Base-by-base conservation (phyloP, 2,797 vertebrate genomes). In the Pachyuromys duprasi region DNA sequence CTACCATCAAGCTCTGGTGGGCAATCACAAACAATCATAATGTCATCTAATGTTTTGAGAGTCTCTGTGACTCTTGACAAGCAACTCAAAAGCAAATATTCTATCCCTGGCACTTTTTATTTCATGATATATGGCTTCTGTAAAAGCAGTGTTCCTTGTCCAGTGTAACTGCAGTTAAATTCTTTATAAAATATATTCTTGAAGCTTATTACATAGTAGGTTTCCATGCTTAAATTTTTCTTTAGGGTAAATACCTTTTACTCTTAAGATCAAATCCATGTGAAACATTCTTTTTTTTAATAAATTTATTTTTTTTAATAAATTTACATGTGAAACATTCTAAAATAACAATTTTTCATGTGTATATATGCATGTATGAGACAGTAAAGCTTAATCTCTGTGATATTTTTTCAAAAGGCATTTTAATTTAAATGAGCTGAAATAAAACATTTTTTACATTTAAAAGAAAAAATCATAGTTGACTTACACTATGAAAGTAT, bases 401-500 rank as follows among this genome's bases (percentile, higher is more conserved):
- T 57, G 13, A 13, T 9, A 20, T 87, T 74, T 76, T 3, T 28
- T 57, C 8, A 42, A 84, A 84, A 89, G 31, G 18, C 1, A 75
- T 9, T 63, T 88, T 69, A 90, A 55, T 1, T 79, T 78, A 65
- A 91, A 89, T 17, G 53, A 75, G 80, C 20, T 92, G 13, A 93
- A 88, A 33, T 49, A 84, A 93, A 89, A 33, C 2, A 33, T 86
- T 69, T 69, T 49, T 81, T 74, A 39, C n/a, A n/a, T 62, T 83
- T 49, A 49, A 33, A 39, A 70, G 7, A 84, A 96, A 83, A 75
- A 84, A 63, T 31, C 13, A 65, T 14, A 39, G 39, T 74, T 91
- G n/a, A 83, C 75, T 72, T 82, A 91, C 93, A 82, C 60, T 95
- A 24, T 79, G 63, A 91, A 94, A 91, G 53, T 88, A 57, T 63